Percentiles rank a stretch among this genome's conserved stretches.
Evolutionary conservation across 2,888 invertebrate species (phyloP).

Genomic region (Tanytarsus gracilentus): DNA sequence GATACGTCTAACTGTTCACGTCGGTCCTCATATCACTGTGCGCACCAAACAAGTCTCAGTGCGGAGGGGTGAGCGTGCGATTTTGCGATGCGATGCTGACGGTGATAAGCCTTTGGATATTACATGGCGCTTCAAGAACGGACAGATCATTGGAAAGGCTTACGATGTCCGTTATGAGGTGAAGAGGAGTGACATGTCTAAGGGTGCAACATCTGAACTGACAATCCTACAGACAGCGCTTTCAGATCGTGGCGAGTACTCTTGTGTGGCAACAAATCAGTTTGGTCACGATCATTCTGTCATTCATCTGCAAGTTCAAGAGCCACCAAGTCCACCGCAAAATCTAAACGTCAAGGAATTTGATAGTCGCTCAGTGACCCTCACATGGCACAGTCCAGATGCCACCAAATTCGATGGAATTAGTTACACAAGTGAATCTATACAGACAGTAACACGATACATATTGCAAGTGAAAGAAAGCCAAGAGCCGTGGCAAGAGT

Average conservation of each 20-base stretch:
- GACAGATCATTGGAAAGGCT: conserved; percentile 40
- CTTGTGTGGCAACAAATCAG: conserved; percentile 52
- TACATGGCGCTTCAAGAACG: conserved; percentile 42
- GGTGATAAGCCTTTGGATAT: conserved; percentile 49
- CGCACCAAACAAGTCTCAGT: conserved; percentile 45
- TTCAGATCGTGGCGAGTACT: conserved; percentile 51
- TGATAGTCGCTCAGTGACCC: conserved; percentile 48
- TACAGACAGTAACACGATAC: conserved; percentile 49
- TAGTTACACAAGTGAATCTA: conserved; percentile 38
- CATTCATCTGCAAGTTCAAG: conserved; percentile 40
- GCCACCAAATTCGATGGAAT: conserved; percentile 40
- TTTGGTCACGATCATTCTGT: conserved; percentile 50
- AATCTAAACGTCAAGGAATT: conserved; percentile 49
- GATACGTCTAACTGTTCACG: conserved; percentile 52
- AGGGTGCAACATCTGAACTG: conserved; percentile 48
- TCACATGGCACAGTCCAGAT: conserved; percentile 49
- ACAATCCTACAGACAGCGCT: conserved; percentile 48
- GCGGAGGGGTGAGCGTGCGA: conserved; percentile 46
- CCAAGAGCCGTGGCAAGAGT: conserved; percentile 51
- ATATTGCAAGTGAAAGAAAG: conserved; percentile 51
- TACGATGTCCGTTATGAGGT: conserved; percentile 45
- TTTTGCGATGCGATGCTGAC: conserved; percentile 46
- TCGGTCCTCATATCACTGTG: conserved; percentile 47
- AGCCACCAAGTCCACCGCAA: conserved; percentile 53
- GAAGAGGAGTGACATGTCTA: conserved; percentile 38